These are phyloP conservation scores for Polyploca ridens DNA, from an alignment of 2,888 invertebrate genomes.

Conservation along the genomic window DNA sequence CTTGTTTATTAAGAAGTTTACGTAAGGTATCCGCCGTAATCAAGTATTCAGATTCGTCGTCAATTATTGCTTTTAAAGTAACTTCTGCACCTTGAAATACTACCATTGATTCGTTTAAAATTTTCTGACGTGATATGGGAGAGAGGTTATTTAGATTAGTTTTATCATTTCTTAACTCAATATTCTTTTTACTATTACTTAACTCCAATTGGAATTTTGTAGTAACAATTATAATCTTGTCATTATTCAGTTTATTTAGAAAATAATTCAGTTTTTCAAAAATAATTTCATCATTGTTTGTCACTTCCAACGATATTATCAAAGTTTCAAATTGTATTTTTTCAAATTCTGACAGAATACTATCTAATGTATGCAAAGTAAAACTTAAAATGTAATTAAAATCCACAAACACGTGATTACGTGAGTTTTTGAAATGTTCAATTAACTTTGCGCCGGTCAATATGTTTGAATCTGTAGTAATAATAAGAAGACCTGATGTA, in stretches of 20 bases:
- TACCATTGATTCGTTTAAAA: conserved; percentile 10
- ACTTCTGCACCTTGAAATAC: conserved; percentile 17
- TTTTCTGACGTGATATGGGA: conserved; percentile 7
- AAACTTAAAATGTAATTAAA: background rate
- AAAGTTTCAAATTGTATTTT: background rate
- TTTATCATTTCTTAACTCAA: conserved; percentile 1
- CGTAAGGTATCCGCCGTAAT: conserved; percentile 13
- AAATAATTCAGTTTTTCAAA: background rate
- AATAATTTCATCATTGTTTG: background rate
- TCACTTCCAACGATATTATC: background rate
- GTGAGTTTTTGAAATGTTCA: background rate
- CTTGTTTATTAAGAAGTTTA: conserved; percentile 15
- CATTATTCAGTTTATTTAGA: background rate
- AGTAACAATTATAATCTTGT: background rate
- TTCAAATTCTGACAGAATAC: background rate
- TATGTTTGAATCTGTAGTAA: background rate
- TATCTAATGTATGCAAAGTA: background rate
- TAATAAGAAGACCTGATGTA: background rate
- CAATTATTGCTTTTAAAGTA: conserved; percentile 9
- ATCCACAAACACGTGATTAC: background rate
- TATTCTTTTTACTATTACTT: background rate
- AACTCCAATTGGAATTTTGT: background rate
- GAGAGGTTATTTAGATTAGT: conserved; percentile 14
- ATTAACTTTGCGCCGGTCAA: background rate
- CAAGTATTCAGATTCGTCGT: conserved; percentile 12